phyloP scores from a whole-genome alignment of 1,140 invertebrate species.

The Myzus persicae region DNA sequence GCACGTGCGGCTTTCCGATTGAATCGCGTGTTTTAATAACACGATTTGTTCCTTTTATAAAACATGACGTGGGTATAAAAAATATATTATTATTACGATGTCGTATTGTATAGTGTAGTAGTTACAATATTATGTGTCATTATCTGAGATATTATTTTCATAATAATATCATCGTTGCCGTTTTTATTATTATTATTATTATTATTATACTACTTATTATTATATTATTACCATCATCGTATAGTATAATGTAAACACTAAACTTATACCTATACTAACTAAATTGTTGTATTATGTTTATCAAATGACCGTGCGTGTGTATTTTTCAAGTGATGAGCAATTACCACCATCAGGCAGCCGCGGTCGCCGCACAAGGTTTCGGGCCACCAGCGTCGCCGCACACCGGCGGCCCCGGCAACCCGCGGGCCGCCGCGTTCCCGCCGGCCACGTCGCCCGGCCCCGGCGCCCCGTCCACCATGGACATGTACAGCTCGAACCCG shows the following conservation, averaged over 20 bases:
- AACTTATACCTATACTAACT: neutral
- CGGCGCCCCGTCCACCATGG: constrained; percentile 75
- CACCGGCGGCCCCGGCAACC: constrained; percentile 76
- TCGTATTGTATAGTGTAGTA: neutral
- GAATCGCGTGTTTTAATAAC: neutral
- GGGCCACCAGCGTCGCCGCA: constrained; percentile 76
- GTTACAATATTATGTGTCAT: neutral
- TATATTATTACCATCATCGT: neutral
- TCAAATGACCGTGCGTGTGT: constrained; percentile 19
- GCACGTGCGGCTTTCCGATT: neutral
- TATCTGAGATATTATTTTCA: neutral
- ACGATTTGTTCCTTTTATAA: neutral
- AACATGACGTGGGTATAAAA: neutral
- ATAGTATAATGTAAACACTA: neutral
- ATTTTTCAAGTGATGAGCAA: constrained; percentile 77
- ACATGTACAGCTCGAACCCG: constrained; percentile 88
- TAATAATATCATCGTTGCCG: neutral
- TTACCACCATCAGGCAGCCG: constrained; percentile 81
- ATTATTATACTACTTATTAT: too few relatives aligned
- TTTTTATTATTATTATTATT: neutral
- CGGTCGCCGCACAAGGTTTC: constrained; percentile 75
- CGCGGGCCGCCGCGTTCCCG: constrained; percentile 88
- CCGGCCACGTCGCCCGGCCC: constrained; percentile 85
- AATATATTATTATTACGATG: neutral
- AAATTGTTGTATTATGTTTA: neutral